Percentiles rank a stretch among this genome's conserved stretches.
Conservation (phyloP, 2,888 invertebrate species). For the Euzophera pinguis region DNA sequence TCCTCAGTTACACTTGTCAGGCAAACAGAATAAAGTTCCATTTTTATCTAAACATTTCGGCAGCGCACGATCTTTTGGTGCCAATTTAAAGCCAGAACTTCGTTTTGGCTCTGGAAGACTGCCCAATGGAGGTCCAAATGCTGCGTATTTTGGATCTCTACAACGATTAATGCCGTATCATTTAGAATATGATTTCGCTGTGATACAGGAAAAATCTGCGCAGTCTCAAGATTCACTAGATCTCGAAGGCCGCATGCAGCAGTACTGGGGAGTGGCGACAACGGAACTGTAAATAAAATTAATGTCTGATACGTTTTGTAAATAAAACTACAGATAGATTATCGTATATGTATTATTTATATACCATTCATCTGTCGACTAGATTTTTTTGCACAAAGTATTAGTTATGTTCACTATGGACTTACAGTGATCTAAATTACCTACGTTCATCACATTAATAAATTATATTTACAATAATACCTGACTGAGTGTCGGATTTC, state of each 20-base stretch:
- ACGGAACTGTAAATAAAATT: slow-evolving; percentile 84
- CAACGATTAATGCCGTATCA: slow-evolving; percentile 90
- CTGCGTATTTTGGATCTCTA: slow-evolving; percentile 92
- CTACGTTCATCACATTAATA: slow-evolving; percentile 34
- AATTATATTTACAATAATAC: slow-evolving; percentile 56
- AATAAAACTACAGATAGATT: slow-evolving; percentile 66
- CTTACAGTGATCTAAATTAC: slow-evolving; percentile 47
- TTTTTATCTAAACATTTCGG: slow-evolving; percentile 88
- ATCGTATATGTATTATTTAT: slow-evolving; percentile 61
- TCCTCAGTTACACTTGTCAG: slow-evolving; percentile 81
- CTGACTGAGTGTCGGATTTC: slow-evolving; percentile 45
- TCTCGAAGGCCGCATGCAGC: slow-evolving; percentile 90
- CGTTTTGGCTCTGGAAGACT: slow-evolving; percentile 80
- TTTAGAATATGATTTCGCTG: slow-evolving; percentile 90
- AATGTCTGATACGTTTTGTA: slow-evolving; percentile 39
- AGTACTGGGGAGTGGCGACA: slow-evolving; percentile 94
- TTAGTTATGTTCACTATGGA: slow-evolving; percentile 59
- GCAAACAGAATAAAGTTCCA: slow-evolving; percentile 67
- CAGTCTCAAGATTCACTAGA: slow-evolving; percentile 86
- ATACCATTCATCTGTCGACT: slow-evolving; percentile 74
- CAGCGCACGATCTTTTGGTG: slow-evolving; percentile 89
- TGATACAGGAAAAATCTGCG: slow-evolving; percentile 87
- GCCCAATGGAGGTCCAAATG: slow-evolving; percentile 88
- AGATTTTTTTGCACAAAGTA: slow-evolving; percentile 76
- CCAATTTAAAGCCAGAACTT: slow-evolving; percentile 79